Percentiles rank a stretch among this genome's conserved stretches.
These are phyloP conservation scores for Leucophenga montana DNA, from an alignment of 2,888 invertebrate species.

Conservation along the genomic window DNA sequence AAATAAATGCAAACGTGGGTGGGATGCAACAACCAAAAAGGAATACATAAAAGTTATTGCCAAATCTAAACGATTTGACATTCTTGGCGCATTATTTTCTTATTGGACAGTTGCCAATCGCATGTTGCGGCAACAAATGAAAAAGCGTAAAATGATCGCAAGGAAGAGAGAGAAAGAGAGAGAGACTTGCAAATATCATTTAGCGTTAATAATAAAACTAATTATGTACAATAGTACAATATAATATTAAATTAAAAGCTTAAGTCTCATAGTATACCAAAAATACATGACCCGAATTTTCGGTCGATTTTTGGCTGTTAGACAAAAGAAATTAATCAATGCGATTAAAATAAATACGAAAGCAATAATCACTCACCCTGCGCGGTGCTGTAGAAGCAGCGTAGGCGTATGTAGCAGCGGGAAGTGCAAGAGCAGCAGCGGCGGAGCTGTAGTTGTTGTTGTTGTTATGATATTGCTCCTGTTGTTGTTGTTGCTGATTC, in stretches of 20 bases:
- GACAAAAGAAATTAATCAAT: constrained; percentile 5
- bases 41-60: constrained; percentile 1
- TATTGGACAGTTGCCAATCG: constrained; percentile 12
- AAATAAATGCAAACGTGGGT: constrained; percentile 17
- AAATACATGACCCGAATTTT: constrained; percentile 16
- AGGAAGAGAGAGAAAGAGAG: background rate
- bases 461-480: constrained; percentile 17
- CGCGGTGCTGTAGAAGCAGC: background rate
- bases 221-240: background rate
- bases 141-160: too few species aligned
- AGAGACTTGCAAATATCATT: background rate
- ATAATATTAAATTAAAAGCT: background rate
- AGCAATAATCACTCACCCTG: constrained; percentile 27
- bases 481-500: constrained; percentile 43
- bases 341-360: background rate
- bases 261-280: background rate
- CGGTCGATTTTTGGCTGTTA: background rate
- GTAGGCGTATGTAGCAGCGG: background rate
- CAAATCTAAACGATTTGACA: constrained; percentile 20
- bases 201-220: constrained; percentile 14
- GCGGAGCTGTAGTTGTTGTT: background rate
- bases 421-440: too few species aligned
- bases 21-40: background rate
- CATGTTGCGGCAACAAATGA: constrained; percentile 12
- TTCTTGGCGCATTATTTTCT: constrained; percentile 18